A percentile compares a stretch with the other conserved stretches of the same genome.
Evolutionary conservation across 2,797 vertebrate species (phyloP).

Genomic region (Acestrorhynchus altus): DNA sequence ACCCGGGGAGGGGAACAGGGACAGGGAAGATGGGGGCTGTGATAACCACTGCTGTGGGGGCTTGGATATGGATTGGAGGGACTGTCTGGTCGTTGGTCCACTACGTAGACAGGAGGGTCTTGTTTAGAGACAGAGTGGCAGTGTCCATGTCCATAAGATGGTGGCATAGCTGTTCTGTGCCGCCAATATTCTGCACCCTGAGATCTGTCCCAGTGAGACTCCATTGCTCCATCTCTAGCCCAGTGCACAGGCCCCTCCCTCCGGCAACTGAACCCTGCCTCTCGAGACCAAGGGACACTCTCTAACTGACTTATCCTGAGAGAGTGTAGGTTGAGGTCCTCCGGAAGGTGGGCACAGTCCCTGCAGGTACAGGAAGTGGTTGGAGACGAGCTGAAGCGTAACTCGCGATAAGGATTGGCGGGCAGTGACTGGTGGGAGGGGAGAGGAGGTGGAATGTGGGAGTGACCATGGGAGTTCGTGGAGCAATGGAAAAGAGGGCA

Average conservation of each 20-base stretch:
- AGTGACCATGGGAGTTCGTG: slow-evolving; percentile 52
- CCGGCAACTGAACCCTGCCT: slow-evolving; percentile 59
- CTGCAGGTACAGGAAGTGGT: slow-evolving; percentile 78
- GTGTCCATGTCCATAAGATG: slow-evolving; percentile 58
- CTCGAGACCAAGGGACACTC: slow-evolving; percentile 69
- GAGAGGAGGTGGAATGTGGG: slow-evolving; percentile 60
- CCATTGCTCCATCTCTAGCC: slow-evolving; percentile 65
- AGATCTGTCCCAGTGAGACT: slow-evolving; percentile 52
- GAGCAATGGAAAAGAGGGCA: slow-evolving; percentile 74
- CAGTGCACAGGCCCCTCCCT: slow-evolving; percentile 67
- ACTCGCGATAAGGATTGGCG: slow-evolving; percentile 79
- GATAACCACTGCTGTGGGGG: slow-evolving; percentile 78
- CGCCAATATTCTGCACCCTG: slow-evolving; percentile 74
- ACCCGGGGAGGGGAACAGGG: slow-evolving; percentile 75
- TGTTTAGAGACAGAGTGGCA: slow-evolving; percentile 74
- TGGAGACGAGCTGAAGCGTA: slow-evolving; percentile 74
- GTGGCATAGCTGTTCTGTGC: slow-evolving; percentile 70
- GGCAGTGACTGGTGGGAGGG: slow-evolving; percentile 71
- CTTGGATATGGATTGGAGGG: slow-evolving; percentile 67
- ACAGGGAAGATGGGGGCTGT: slow-evolving; percentile 76
- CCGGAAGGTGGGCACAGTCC: slow-evolving; percentile 78
- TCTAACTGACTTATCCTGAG: slow-evolving; percentile 73
- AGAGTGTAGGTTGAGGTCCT: slow-evolving; percentile 76
- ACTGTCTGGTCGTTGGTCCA: slow-evolving; percentile 65
- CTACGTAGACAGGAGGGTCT: slow-evolving; percentile 67